These are phyloP conservation scores for Periplaneta americana DNA, from an alignment of 1,140 invertebrate species.

Conservation along the genomic window DNA sequence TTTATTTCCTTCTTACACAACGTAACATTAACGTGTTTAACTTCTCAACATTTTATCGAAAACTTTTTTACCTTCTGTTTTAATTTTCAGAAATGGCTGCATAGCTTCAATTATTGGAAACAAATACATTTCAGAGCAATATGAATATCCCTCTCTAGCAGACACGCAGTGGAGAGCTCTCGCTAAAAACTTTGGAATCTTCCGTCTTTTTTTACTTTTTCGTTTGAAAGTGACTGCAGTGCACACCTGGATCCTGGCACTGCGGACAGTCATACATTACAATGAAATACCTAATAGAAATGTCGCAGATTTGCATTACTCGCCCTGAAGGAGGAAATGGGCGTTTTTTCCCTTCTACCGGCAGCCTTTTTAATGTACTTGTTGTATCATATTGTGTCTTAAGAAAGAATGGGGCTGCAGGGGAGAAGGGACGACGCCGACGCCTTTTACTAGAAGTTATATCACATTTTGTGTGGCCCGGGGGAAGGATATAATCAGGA, in stretches of 20 bases:
- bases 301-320: not conserved
- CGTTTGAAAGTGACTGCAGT: not conserved
- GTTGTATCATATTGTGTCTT: not conserved
- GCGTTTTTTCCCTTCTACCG: not conserved
- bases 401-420: not conserved
- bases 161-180: too few species aligned
- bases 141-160: too few species aligned
- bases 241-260: not conserved
- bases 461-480: not conserved
- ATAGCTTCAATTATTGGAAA: too few species aligned
- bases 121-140: too few species aligned
- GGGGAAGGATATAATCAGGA: not conserved
- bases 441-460: not conserved
- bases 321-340: not conserved
- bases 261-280: not conserved
- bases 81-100: too few species aligned
- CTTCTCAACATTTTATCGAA: too few species aligned
- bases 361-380: not conserved
- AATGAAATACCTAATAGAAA: not conserved
- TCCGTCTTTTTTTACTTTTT: not conserved
- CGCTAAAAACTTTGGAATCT: too few species aligned
- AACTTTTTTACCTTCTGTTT: too few species aligned
- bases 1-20: too few species aligned
- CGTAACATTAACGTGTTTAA: too few species aligned
- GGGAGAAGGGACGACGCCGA: not conserved